phyloP scores from a whole-genome alignment of 2,113 vertebrate genomes.

The Alexandromys fortis region DNA sequence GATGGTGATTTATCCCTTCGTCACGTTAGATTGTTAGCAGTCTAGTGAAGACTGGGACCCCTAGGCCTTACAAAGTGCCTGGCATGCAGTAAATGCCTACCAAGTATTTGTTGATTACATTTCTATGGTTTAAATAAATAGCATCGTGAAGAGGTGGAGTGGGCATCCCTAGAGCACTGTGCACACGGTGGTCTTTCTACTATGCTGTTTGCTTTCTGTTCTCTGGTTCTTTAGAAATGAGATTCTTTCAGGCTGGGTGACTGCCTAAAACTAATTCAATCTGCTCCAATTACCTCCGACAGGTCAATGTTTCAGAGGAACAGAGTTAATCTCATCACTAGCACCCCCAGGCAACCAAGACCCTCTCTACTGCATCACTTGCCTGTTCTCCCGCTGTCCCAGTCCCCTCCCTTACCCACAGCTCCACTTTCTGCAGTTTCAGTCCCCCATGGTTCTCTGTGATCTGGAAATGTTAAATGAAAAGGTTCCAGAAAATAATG shows the following conservation, averaged over 20 bases:
- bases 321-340: conserved; percentile 1
- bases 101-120: conserved; percentile 36
- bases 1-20: background rate
- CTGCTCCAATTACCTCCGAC: conserved; percentile 7
- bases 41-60: background rate
- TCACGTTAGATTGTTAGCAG: background rate
- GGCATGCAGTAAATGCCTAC: background rate
- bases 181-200: background rate
- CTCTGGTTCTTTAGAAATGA: conserved; percentile 43
- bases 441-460: background rate
- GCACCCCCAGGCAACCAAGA: background rate
- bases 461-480: background rate
- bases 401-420: background rate
- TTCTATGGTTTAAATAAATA: conserved; percentile 3
- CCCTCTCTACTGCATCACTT: background rate
- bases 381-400: background rate
- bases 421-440: background rate
- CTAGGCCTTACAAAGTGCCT: background rate
- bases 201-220: background rate
- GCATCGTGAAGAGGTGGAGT: background rate
- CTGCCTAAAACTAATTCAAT: conserved; percentile 25
- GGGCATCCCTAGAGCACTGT: background rate
- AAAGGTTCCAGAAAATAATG: background rate
- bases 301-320: conserved; percentile 39
- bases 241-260: conserved; percentile 3